Percentiles rank a stretch among this genome's conserved stretches.
phyloP scores from a whole-genome alignment of 2,888 invertebrate genomes.

The Thumatha senex region DNA sequence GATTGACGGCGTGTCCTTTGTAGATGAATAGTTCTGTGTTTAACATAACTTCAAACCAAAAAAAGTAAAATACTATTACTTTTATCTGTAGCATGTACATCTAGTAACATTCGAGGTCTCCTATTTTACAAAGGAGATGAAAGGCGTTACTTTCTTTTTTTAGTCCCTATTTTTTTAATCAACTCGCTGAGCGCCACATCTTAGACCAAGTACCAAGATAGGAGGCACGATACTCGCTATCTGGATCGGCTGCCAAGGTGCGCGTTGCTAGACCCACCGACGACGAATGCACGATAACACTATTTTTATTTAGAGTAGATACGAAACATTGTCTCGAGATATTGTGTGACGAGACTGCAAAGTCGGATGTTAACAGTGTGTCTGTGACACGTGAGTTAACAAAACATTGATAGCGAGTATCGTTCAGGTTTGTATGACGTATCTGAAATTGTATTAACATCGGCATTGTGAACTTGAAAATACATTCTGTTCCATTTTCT shows the following conservation, averaged over 20 bases:
- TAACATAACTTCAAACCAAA: too few relatives aligned
- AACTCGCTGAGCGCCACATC: slow-evolving; percentile 1
- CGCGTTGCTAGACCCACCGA: slow-evolving; percentile 65
- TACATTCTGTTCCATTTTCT: too few relatives aligned
- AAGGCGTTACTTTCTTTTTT: too few relatives aligned
- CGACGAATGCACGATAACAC: slow-evolving; percentile 64
- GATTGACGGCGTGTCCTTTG: too few relatives aligned
- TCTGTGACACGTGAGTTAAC: not conserved
- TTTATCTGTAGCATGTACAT: too few relatives aligned
- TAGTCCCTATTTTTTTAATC: too few relatives aligned
- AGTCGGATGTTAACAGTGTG: not conserved
- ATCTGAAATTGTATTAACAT: not conserved
- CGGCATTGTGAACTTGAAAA: not conserved
- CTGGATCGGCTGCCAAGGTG: slow-evolving; percentile 72
- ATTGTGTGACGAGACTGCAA: slow-evolving; percentile 14
- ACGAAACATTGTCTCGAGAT: slow-evolving; percentile 33
- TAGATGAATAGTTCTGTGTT: too few relatives aligned
- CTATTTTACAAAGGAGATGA: too few relatives aligned
- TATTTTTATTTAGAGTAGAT: slow-evolving; percentile 40
- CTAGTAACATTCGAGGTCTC: too few relatives aligned
- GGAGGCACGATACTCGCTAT: slow-evolving; percentile 45
- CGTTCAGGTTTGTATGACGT: not conserved
- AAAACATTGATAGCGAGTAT: not conserved
- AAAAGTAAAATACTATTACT: not conserved
- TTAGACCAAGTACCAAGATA: slow-evolving; percentile 33